Base-by-base conservation (phyloP, 2,888 invertebrate species). In the Tiliacea citrago region DNA sequence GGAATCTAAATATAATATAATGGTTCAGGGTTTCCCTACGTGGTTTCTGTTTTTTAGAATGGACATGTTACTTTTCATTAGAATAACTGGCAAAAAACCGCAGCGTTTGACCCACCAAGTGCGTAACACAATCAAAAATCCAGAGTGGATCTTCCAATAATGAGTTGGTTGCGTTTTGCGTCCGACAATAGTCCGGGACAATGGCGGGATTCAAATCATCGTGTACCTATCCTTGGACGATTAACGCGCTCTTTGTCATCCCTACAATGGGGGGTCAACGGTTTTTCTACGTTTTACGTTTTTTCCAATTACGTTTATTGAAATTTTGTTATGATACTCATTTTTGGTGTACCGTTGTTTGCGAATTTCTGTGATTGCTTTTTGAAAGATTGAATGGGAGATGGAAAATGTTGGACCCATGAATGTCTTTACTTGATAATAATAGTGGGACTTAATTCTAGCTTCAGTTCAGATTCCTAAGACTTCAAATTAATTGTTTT, bases 171-270 rank as follows among this genome's bases (percentile, higher is more conserved):
- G 89, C 89, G 90, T 90, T 90, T 89, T 89, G 86, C 87, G 78
- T 85, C 86, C 88, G 84, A 87, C 89, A 88, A 88, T 88, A 81
- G 86, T 81, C 69, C 81, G 82, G 87, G 86, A 92, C 92, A 93
- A 92, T 90, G 88, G 88, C 73, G 73, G 87, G 86, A 87, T 86
- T 89, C 91, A 90, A 90, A 91, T 90, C 92, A 90, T 89, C 89
- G 86, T 91, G 88, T 88, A 91, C 91, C 89, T 88, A 88, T 89
- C 86, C 86, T 67, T 75, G 85, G 82, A 79, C 87, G 93, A 93
- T 93, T 93, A 93, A 91, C 88, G 91, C 86, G 85, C 88, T 89
- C 91, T 91, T 93, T 93, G 93, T 93, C 86, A 81, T 80, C 65
- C 65, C 88, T 85, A 90, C 88, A 89, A 89, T 87, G 80, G 88